Conservation (phyloP, 2,888 invertebrate species). For the Cyrtodaria siliqua region DNA sequence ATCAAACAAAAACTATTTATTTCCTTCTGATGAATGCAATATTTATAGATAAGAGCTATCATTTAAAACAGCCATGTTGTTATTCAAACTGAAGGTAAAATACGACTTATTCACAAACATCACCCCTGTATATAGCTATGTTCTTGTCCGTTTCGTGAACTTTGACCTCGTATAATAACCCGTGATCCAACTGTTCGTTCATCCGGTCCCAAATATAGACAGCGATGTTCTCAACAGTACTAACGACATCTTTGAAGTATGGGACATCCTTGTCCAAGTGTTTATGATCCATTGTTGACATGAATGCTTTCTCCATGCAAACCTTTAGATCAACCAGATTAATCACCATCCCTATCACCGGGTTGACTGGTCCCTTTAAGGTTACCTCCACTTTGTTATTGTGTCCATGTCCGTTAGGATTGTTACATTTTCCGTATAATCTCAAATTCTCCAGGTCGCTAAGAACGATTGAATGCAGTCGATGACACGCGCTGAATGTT, state of each 20-base stretch:
- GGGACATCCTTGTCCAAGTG: conserved; percentile 97
- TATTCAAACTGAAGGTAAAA: too few species aligned
- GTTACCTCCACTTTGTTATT: conserved; percentile 94
- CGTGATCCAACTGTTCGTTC: conserved; percentile 89
- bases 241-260: conserved; percentile 91
- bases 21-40: too few species aligned
- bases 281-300: conserved; percentile 97
- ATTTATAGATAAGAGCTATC: too few species aligned
- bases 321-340: conserved; percentile 96
- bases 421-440: conserved; percentile 98
- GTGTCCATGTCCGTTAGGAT: conserved; percentile 98
- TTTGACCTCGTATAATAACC: conserved; percentile 95
- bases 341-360: conserved; percentile 99
- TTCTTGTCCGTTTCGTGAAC: conserved; percentile 99
- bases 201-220: conserved; percentile 96
- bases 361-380: conserved; percentile 52
- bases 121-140: conserved; percentile 94
- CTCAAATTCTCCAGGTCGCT: conserved; percentile 93
- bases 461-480: conserved; percentile 87
- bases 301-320: conserved; percentile 93
- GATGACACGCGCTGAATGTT: conserved; percentile 56
- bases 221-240: conserved; percentile 98
- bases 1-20: too few species aligned
- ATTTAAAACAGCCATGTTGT: too few species aligned
- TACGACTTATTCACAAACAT: conserved; percentile 82